These are phyloP conservation scores for Antrozous pallidus DNA, from an alignment of 2,797 vertebrate genomes.

Conservation along the genomic window DNA sequence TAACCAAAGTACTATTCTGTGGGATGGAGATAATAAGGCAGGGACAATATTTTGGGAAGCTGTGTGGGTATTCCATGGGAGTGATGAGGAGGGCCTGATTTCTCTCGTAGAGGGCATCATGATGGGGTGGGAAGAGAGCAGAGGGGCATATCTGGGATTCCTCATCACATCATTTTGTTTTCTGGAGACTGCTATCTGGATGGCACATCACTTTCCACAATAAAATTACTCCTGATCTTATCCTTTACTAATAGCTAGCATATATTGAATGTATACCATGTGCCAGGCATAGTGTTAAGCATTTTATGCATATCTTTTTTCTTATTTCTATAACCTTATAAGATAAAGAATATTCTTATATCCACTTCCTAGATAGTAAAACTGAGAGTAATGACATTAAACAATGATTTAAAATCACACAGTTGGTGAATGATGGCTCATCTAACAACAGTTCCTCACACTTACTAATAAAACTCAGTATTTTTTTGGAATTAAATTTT, in stretches of 20 bases:
- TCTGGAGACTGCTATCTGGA: neutral
- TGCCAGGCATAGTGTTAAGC: neutral
- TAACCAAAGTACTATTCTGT: neutral
- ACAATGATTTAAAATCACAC: neutral
- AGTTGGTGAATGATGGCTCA: neutral
- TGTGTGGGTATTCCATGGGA: neutral
- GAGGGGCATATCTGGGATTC: neutral
- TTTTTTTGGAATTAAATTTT: neutral
- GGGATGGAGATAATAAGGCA: neutral
- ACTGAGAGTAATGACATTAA: neutral
- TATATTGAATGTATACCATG: neutral
- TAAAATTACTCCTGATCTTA: neutral
- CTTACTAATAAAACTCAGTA: neutral
- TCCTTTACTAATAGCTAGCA: neutral
- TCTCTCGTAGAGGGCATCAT: neutral
- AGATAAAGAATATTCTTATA: neutral
- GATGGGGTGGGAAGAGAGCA: neutral
- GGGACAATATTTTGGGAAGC: neutral
- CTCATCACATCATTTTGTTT: neutral
- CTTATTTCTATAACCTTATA: neutral
- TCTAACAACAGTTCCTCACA: neutral
- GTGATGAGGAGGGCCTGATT: neutral
- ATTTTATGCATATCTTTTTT: no score
- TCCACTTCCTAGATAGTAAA: neutral
- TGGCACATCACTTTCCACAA: neutral